These are phyloP conservation scores for Sicus ferrugineus DNA, from an alignment of 2,888 invertebrate genomes.

Conservation along the genomic window DNA sequence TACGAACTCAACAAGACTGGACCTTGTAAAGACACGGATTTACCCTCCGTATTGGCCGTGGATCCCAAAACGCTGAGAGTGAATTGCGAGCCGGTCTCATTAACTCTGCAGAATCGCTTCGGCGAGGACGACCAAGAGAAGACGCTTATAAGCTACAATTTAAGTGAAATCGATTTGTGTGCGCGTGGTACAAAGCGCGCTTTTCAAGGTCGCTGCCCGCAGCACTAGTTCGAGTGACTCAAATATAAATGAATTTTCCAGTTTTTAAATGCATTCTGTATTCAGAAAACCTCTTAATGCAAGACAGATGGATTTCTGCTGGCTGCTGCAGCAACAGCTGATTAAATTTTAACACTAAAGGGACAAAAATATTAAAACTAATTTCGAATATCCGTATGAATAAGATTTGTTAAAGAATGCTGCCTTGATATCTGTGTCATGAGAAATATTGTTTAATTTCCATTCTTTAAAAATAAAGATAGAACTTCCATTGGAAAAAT, in stretches of 20 bases:
- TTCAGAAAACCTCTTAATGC: not conserved
- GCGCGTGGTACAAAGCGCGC: constrained; percentile 51
- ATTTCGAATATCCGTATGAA: too few relatives aligned
- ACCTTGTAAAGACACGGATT: constrained; percentile 57
- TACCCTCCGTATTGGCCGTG: constrained; percentile 67
- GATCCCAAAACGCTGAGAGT: constrained; percentile 70
- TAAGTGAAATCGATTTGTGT: constrained; percentile 51
- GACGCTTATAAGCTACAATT: constrained; percentile 41
- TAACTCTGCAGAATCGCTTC: constrained; percentile 42
- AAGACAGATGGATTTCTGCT: too few relatives aligned
- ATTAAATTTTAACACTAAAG: too few relatives aligned
- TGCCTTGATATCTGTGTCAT: too few relatives aligned
- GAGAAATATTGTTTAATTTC: too few relatives aligned
- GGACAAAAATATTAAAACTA: too few relatives aligned
- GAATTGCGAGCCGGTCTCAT: constrained; percentile 66
- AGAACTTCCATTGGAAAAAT: too few relatives aligned
- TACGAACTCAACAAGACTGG: constrained; percentile 51
- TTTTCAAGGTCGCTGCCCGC: constrained; percentile 51
- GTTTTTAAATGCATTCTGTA: not conserved
- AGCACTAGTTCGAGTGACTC: not conserved
- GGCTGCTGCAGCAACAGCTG: too few relatives aligned
- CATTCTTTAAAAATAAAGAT: too few relatives aligned
- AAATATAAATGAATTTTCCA: not conserved
- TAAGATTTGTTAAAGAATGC: too few relatives aligned
- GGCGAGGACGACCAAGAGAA: constrained; percentile 5